A percentile compares a stretch with the other conserved stretches of the same genome.
Conservation (phyloP, 2,797 vertebrate genomes). For the Clarias fuscus region DNA sequence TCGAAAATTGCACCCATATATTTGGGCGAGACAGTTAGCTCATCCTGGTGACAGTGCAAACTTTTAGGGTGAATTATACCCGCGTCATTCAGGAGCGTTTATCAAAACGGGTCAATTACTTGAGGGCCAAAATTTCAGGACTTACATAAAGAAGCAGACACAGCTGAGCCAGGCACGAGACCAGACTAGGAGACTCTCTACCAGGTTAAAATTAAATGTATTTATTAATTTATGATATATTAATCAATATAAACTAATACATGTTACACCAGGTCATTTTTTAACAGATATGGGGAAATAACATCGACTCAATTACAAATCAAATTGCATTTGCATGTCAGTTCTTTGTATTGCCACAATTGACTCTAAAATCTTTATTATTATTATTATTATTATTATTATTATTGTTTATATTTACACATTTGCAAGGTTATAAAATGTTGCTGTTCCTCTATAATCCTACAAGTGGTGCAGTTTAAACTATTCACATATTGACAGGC, state of each 20-base stretch:
- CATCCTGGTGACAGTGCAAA: conserved; percentile 78
- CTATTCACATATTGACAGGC: too few species aligned
- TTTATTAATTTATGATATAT: not conserved
- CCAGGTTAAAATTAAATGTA: not conserved
- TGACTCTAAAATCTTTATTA: too few species aligned
- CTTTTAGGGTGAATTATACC: conserved; percentile 80
- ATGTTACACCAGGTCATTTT: not conserved
- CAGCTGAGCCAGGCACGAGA: not conserved
- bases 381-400: too few species aligned
- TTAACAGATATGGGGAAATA: not conserved
- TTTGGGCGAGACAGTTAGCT: conserved; percentile 76
- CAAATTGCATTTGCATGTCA: too few species aligned
- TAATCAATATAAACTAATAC: not conserved
- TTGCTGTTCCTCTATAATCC: too few species aligned
- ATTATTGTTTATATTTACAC: not conserved
- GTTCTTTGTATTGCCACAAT: too few species aligned
- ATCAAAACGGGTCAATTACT: conserved; percentile 79
- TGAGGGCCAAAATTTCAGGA: conserved; percentile 65
- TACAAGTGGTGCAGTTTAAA: too few species aligned
- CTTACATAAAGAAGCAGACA: conserved; percentile 37
- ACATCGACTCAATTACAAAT: too few species aligned
- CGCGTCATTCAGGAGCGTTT: conserved; percentile 76
- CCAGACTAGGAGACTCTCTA: not conserved
- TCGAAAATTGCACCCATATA: conserved; percentile 82
- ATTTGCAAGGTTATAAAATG: too few species aligned